A percentile compares a stretch with the other conserved stretches of the same genome.
These are phyloP conservation scores for Timema podura DNA, from an alignment of 2,888 invertebrate species.

Conservation along the genomic window DNA sequence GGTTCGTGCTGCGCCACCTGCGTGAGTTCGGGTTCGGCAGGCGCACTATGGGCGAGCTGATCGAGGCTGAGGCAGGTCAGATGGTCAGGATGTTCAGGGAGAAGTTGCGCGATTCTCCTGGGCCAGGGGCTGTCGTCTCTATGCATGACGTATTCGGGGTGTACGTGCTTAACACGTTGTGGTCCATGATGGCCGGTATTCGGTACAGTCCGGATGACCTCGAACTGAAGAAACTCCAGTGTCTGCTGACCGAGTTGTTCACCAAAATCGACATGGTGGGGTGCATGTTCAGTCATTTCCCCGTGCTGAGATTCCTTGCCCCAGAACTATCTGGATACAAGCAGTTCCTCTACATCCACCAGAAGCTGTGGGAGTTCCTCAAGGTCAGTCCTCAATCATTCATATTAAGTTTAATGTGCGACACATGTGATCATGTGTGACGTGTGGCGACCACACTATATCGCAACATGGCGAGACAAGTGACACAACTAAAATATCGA, in stretches of 20 bases:
- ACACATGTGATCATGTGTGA: too few relatives aligned
- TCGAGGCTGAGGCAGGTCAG: slow-evolving; percentile 64
- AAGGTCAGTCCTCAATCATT: slow-evolving; percentile 45
- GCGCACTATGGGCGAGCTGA: slow-evolving; percentile 67
- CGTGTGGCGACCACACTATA: too few relatives aligned
- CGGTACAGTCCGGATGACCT: slow-evolving; percentile 57
- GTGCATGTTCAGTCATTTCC: slow-evolving; percentile 74
- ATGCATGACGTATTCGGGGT: slow-evolving; percentile 67
- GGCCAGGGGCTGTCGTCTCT: slow-evolving; percentile 50
- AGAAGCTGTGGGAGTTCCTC: slow-evolving; percentile 67
- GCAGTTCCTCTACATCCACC: slow-evolving; percentile 65
- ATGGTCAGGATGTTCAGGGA: slow-evolving; percentile 55
- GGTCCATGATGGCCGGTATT: slow-evolving; percentile 77
- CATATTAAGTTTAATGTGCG: too few relatives aligned
- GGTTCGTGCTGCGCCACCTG: slow-evolving; percentile 70
- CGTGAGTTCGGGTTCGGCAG: slow-evolving; percentile 80
- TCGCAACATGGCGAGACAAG: too few relatives aligned
- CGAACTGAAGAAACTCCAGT: slow-evolving; percentile 62
- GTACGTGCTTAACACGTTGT: slow-evolving; percentile 72
- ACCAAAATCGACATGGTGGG: slow-evolving; percentile 78
- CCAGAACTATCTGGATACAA: slow-evolving; percentile 75
- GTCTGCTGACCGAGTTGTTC: slow-evolving; percentile 66
- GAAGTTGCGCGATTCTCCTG: too few relatives aligned
- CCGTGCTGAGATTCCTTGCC: slow-evolving; percentile 62
- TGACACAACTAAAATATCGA: too few relatives aligned